These are phyloP conservation scores for Rhinichthys osculus DNA, from an alignment of 2,797 vertebrate species.

Conservation along the genomic window DNA sequence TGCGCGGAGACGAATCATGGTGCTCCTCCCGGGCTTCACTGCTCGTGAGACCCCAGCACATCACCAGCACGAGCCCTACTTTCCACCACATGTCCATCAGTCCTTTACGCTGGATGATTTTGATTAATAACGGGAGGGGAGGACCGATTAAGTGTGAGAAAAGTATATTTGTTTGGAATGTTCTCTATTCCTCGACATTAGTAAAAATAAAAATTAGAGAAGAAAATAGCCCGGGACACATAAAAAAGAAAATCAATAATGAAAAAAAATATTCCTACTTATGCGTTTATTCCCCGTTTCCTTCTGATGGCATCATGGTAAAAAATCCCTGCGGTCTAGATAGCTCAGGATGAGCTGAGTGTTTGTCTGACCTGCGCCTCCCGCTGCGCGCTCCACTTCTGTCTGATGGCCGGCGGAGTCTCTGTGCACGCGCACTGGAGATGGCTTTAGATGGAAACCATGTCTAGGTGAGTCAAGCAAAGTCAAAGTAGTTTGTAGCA, in stretches of 20 bases:
- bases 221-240: neutral
- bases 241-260: neutral
- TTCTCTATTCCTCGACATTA: constrained; percentile 55
- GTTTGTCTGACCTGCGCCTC: constrained; percentile 38
- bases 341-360: constrained; percentile 19
- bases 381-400: constrained; percentile 44
- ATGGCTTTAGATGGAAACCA: constrained; percentile 3
- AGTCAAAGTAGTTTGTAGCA: neutral
- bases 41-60: constrained; percentile 75
- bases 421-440: constrained; percentile 54
- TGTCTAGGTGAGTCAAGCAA: neutral
- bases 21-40: constrained; percentile 70
- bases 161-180: constrained; percentile 62
- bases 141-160: constrained; percentile 35
- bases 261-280: neutral
- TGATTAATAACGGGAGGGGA: constrained; percentile 39
- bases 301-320: constrained; percentile 35
- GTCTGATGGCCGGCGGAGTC: constrained; percentile 49
- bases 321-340: constrained; percentile 42
- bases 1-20: constrained; percentile 59
- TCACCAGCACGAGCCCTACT: constrained; percentile 79
- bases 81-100: constrained; percentile 79
- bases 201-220: constrained; percentile 20
- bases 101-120: neutral
- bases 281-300: constrained; percentile 38